A percentile compares a stretch with the other conserved stretches of the same genome.
phyloP scores from a whole-genome alignment of 2,113 vertebrate species.

The Macroglossus sobrinus region DNA sequence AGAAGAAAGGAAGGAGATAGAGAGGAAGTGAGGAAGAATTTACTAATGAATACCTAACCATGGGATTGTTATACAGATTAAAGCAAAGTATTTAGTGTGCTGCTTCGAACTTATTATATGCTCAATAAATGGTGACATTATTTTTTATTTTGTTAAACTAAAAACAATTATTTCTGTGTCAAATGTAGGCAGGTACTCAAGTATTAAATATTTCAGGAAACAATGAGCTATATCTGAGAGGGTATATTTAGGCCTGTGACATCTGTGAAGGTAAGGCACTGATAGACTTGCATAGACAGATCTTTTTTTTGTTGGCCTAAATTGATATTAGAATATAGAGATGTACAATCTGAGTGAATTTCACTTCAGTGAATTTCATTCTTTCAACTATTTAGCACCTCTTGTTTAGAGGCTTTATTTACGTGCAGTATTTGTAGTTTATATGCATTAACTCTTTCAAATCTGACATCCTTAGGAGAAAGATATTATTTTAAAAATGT shows the following conservation, averaged over 20 bases:
- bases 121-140: not conserved
- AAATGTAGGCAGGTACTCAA: not conserved
- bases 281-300: not conserved
- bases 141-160: not conserved
- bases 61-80: not conserved
- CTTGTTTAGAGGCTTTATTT: not conserved
- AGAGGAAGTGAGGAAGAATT: not conserved
- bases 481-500: not conserved
- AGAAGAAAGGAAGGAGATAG: not conserved
- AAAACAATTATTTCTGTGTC: not conserved
- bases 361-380: not conserved
- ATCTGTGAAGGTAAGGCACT: not conserved
- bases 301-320: not conserved
- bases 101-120: not conserved
- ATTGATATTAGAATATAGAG: not conserved
- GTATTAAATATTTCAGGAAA: not conserved
- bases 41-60: not conserved
- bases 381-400: not conserved
- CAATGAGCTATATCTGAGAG: not conserved
- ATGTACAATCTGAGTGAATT: not conserved
- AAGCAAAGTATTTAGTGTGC: not conserved
- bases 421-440: not conserved
- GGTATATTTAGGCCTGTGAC: not conserved
- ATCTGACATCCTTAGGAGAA: not conserved
- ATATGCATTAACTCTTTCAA: not conserved